Evolutionary conservation across 1,140 invertebrate species (phyloP).

Genomic region (Melipona quadrifasciata): DNA sequence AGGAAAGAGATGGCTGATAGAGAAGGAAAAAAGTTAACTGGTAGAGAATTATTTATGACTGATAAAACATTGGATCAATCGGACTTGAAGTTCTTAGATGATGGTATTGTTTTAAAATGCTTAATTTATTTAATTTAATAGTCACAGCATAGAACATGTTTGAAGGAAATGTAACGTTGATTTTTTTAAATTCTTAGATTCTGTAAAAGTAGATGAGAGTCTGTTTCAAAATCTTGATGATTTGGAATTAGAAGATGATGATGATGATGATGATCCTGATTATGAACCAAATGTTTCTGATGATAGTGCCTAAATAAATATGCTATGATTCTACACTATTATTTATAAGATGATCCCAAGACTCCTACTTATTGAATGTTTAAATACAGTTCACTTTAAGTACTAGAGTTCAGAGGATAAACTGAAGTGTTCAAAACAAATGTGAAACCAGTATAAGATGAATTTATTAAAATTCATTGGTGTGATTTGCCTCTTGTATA

Average conservation of each 20-base stretch:
- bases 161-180: background rate
- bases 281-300: slow-evolving; percentile 79
- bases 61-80: slow-evolving; percentile 97
- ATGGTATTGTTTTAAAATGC: slow-evolving; percentile 84
- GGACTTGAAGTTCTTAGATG: slow-evolving; percentile 96
- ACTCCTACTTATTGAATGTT: background rate
- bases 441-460: background rate
- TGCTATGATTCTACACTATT: background rate
- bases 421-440: background rate
- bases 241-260: slow-evolving; percentile 91
- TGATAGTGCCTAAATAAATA: slow-evolving; percentile 69
- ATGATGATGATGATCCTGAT: slow-evolving; percentile 85
- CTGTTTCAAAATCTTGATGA: slow-evolving; percentile 96
- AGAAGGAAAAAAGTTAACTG: slow-evolving; percentile 89
- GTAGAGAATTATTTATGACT: slow-evolving; percentile 94
- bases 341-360: slow-evolving; percentile 12
- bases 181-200: slow-evolving; percentile 83
- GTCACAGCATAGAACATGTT: background rate
- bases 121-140: slow-evolving; percentile 6
- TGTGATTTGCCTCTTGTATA: slow-evolving; percentile 24
- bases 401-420: slow-evolving; percentile 8
- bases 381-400: slow-evolving; percentile 9
- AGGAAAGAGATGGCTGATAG: slow-evolving; percentile 87
- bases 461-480: slow-evolving; percentile 17
- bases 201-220: slow-evolving; percentile 96